These are phyloP conservation scores for Oncorhynchus tshawytscha DNA, from an alignment of 2,113 vertebrate genomes.

Conservation along the genomic window DNA sequence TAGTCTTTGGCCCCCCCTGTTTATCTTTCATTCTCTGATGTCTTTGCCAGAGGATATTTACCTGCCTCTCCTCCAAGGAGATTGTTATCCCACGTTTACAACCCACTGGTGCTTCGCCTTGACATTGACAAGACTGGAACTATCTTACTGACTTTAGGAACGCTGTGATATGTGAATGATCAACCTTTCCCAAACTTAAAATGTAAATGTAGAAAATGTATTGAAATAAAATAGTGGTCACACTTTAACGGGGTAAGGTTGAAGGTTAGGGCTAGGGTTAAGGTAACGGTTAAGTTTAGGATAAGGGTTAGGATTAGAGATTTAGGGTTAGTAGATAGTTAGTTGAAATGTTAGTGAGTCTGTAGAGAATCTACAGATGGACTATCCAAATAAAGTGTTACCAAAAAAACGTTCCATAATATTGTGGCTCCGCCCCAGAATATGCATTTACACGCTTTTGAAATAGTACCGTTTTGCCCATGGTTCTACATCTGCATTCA, in stretches of 20 bases:
- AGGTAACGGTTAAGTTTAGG: no score
- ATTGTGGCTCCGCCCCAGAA: slow-evolving; percentile 16
- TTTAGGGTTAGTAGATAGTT: no score
- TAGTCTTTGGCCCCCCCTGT: not conserved
- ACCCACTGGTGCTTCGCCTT: not conserved
- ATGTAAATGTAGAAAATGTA: no score
- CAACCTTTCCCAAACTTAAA: not conserved
- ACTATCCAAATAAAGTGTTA: not conserved
- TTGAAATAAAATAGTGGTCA: no score
- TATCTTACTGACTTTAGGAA: not conserved
- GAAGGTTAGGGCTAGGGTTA: no score
- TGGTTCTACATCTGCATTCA: slow-evolving; percentile 22
- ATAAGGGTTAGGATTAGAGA: no score
- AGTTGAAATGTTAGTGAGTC: no score
- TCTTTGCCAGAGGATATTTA: slow-evolving; percentile 4
- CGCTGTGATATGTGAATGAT: not conserved
- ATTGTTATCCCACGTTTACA: slow-evolving; percentile 2
- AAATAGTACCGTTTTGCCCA: slow-evolving; percentile 22
- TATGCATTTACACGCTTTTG: slow-evolving; percentile 11
- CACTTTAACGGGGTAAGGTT: no score
- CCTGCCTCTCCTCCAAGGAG: slow-evolving; percentile 4
- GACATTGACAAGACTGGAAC: not conserved
- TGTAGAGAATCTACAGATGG: no score
- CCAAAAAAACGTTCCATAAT: not conserved
- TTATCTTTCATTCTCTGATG: not conserved